Conservation (phyloP, 2,113 vertebrate genomes). For the Hypomesus transpacificus region DNA sequence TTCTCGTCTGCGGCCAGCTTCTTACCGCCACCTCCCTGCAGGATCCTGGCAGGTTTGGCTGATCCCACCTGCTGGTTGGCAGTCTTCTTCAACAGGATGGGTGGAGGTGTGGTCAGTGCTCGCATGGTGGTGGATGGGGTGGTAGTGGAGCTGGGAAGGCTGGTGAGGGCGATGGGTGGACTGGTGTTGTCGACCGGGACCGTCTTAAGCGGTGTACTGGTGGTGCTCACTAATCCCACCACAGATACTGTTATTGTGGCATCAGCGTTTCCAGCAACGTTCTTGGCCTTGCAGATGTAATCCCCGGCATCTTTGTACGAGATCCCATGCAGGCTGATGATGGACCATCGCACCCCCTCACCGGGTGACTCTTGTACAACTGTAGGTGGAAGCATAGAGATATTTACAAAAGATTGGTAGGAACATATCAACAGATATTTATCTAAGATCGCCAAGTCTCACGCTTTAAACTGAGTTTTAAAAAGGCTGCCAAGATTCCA, state of each 20-base stretch:
- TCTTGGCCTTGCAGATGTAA: conserved; percentile 92
- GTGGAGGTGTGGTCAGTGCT: conserved; percentile 9
- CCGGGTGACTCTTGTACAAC: conserved; percentile 92
- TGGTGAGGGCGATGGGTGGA: conserved; percentile 31
- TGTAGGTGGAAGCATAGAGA: conserved; percentile 55
- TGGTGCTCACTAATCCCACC: conserved; percentile 72
- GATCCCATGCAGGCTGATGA: conserved; percentile 88
- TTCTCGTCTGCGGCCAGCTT: conserved; percentile 62
- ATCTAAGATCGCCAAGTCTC: too few relatives aligned
- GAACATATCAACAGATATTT: too few relatives aligned
- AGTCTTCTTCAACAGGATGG: conserved; percentile 54
- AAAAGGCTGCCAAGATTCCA: too few relatives aligned
- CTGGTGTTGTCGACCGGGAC: conserved; percentile 13
- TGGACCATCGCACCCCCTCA: conserved; percentile 91
- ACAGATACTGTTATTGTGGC: conserved; percentile 82
- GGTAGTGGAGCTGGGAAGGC: conserved; percentile 23
- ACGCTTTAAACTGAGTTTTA: too few relatives aligned
- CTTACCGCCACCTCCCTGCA: conserved; percentile 50
- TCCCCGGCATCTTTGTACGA: conserved; percentile 83
- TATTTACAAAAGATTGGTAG: neutral
- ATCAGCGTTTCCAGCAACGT: conserved; percentile 82
- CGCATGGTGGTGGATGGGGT: conserved; percentile 22
- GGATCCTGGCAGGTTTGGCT: conserved; percentile 59
- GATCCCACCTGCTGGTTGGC: conserved; percentile 4
- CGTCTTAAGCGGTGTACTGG: conserved; percentile 53